Percentiles rank a stretch among this genome's conserved stretches.
These are phyloP conservation scores for Heliconius congener DNA, from an alignment of 1,140 invertebrate genomes.

Conservation along the genomic window DNA sequence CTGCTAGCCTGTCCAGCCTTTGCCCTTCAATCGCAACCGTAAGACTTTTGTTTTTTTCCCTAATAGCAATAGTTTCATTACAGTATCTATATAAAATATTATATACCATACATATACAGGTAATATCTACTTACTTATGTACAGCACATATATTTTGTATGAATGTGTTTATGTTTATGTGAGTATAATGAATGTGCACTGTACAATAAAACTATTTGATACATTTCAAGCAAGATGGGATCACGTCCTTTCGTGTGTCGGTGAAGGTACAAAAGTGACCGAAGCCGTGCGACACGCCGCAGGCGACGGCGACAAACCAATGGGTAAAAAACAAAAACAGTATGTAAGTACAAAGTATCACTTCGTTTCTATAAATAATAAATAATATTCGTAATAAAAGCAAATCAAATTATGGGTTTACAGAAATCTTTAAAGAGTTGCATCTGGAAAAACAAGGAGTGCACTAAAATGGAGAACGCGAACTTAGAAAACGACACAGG, in stretches of 20 bases:
- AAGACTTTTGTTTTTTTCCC: background rate
- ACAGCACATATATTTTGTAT: too few relatives aligned
- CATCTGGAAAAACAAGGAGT: background rate
- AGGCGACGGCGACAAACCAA: background rate
- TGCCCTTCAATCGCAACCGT: constrained; percentile 27
- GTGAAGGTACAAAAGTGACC: background rate
- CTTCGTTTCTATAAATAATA: background rate
- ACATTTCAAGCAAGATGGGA: background rate
- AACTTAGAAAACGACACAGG: background rate
- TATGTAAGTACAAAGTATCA: background rate
- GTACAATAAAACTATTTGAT: background rate
- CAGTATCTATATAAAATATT: background rate
- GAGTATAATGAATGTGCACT: too few relatives aligned
- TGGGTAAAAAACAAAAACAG: background rate
- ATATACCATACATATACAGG: background rate
- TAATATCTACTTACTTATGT: too few relatives aligned
- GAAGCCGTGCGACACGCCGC: background rate
- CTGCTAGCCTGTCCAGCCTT: constrained; percentile 27
- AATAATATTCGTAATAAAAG: background rate
- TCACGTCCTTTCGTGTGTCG: background rate
- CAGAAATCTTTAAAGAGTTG: background rate
- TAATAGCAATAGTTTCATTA: background rate
- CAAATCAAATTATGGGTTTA: background rate
- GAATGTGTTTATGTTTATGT: too few relatives aligned
- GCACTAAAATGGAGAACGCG: background rate